Base-by-base conservation (phyloP, 2,113 vertebrate genomes). In the Aegithalos caudatus region DNA sequence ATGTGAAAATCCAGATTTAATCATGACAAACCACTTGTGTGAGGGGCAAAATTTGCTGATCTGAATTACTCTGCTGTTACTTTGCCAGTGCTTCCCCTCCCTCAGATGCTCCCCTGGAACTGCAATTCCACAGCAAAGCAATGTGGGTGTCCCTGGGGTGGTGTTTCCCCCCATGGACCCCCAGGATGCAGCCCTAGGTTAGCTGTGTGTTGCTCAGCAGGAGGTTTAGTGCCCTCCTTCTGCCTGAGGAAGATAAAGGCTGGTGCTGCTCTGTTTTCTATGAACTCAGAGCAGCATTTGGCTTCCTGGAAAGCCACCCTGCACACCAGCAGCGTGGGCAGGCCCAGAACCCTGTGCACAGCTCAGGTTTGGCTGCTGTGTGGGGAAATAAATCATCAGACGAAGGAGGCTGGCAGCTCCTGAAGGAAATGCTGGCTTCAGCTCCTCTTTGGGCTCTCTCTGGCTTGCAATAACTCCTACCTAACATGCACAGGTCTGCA, bases 271-370 rank as follows among this genome's bases (percentile, higher is more conserved):
- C 25, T 10, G 2, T 92, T 77, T 93, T 93, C 79, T 92, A 5
- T 85, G 82, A 95, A 85, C 40, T 92, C 44, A 9, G 28, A 67
- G 61, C 78, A 76, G 86, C 3, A 7, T 81, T 74, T 78, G 88
- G 48, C 64, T 94, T 93, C 91, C 93, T 95, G 91, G 86, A 92
- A 93, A 90, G 81, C 45, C 4, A 4, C 37, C 47, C 61, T 86
- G 35, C 33, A 33, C 40, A 9, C 2, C 50, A 56, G 51, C 65
- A 78, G 50, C 1, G 20, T 69, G 60, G 78, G 85, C 81, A 76
- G 29, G 14, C 13, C 31, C 35, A 60, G 45, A 57, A 37, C 28
- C 58, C 12, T 35, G 4, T 0, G 28, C 47, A 45, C 79, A 61
- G 53, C 73, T 70, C 31, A 2, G 81, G 10, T 23, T 81, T 76